A percentile compares a stretch with the other conserved stretches of the same genome.
These are phyloP conservation scores for Formica selysi DNA, from an alignment of 1,140 invertebrate species.

Conservation along the genomic window DNA sequence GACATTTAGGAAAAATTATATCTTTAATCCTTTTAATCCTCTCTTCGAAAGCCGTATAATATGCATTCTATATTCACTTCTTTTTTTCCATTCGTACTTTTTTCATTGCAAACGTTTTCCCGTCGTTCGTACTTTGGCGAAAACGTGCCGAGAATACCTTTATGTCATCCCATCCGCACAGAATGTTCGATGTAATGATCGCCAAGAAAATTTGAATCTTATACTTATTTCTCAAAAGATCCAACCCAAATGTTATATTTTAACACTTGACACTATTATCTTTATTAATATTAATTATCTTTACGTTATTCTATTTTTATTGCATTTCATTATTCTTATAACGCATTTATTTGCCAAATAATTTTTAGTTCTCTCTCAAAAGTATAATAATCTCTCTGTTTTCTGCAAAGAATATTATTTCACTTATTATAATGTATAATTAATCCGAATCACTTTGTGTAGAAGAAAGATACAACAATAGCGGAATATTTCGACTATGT, in stretches of 20 bases:
- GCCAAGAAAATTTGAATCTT: slow-evolving; percentile 25
- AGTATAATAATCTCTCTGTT: background rate
- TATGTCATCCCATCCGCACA: background rate
- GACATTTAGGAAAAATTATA: slow-evolving; percentile 6
- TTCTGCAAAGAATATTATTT: background rate
- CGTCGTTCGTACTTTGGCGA: background rate
- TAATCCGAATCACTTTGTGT: background rate
- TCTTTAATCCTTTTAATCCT: background rate
- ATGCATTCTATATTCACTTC: slow-evolving; percentile 38
- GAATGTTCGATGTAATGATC: slow-evolving; percentile 2
- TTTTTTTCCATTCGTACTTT: background rate
- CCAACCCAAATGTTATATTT: background rate
- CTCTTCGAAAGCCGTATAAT: background rate
- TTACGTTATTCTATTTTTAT: background rate
- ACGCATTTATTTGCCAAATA: background rate
- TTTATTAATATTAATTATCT: background rate
- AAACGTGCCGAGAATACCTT: slow-evolving; percentile 46
- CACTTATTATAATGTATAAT: background rate
- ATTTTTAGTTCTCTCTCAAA: background rate
- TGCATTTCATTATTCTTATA: background rate
- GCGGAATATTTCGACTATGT: background rate
- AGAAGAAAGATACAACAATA: background rate
- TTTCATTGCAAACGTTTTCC: slow-evolving; percentile 17
- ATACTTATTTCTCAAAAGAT: slow-evolving; percentile 18
- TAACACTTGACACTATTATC: background rate